Conservation (phyloP, 2,113 vertebrate species). For the Ranitomeya variabilis region DNA sequence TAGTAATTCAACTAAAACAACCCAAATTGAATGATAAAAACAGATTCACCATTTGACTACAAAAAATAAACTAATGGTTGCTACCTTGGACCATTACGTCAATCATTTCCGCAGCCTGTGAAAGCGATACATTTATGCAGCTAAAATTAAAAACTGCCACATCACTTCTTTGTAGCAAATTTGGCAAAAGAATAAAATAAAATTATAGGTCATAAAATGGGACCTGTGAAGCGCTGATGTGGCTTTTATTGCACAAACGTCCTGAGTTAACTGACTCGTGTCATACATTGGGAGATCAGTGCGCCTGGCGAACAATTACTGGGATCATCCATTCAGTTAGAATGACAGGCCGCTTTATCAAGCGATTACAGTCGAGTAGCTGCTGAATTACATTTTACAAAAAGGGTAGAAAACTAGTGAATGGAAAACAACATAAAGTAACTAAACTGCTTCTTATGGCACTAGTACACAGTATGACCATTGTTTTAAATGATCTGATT, state of each 20-base stretch:
- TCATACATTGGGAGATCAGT: not conserved
- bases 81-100: not conserved
- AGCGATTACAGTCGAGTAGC: not conserved
- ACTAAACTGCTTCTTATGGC: not conserved
- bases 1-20: not conserved
- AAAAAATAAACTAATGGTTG: not conserved
- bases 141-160: conserved; percentile 22
- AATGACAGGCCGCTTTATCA: not conserved
- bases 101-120: not conserved
- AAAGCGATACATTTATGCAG: not conserved
- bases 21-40: not conserved
- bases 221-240: conserved; percentile 18
- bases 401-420: not conserved
- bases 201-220: not conserved
- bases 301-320: not conserved
- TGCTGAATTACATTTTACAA: not conserved
- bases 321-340: not conserved
- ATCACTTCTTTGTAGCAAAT: conserved; percentile 6
- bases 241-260: conserved; percentile 37
- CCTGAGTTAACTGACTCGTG: not conserved
- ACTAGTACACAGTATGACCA: not conserved
- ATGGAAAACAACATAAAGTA: not conserved
- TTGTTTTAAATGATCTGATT: no score
- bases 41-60: not conserved
- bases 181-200: conserved; percentile 16